Base-by-base conservation (phyloP, 2,888 invertebrate genomes). In the Camptogramma bilineatum region DNA sequence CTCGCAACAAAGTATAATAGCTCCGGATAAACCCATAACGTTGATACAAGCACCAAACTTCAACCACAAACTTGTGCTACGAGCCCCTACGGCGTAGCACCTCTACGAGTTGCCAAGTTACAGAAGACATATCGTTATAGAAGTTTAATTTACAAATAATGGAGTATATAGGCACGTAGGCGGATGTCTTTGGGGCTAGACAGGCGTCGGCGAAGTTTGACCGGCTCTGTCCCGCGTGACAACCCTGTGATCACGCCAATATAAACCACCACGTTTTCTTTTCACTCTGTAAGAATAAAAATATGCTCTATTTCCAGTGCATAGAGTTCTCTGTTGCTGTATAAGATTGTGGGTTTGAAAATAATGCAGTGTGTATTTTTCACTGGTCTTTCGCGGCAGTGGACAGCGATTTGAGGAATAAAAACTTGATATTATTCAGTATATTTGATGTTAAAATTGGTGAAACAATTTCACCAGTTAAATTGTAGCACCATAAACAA, bases 241-340 rank as follows among this genome's bases (percentile, higher is more conserved):
- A 85, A 84, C 77, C 78, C 74, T 72, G 81, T 89, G 89, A 90
- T 90, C 88, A 88, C 83, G 87, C 89, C 85, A 89, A 90, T 90
- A 87, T 84, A 69, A 66, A 63, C 50, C 61, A 54, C 65, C 62
- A 67, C 44, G 44, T 68, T 66, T 58, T 51, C 18, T 19, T 5
- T 58, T 24, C 59, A 52, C 7, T 16, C n/a, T 5, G 18, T 8
- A n/a, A 50, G 28, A 0, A 3, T 28, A 4, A 78, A 61, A 65
- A 34, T 56, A 7, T 4, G 44, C 64, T 44, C 62, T 79, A 64
- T 7, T 0, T 0, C 9, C 4, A 13, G 2, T 17, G 0, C 0
- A 39, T 71, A 79, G 69, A 63, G 58, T 53, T 13, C 4, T 28
- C 48, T 9, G n/a, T 18, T 2, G 9, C 16, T 51, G 52, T 4